Base-by-base conservation (phyloP, 2,888 invertebrate species). In the Quadroppia sp. region DNA sequence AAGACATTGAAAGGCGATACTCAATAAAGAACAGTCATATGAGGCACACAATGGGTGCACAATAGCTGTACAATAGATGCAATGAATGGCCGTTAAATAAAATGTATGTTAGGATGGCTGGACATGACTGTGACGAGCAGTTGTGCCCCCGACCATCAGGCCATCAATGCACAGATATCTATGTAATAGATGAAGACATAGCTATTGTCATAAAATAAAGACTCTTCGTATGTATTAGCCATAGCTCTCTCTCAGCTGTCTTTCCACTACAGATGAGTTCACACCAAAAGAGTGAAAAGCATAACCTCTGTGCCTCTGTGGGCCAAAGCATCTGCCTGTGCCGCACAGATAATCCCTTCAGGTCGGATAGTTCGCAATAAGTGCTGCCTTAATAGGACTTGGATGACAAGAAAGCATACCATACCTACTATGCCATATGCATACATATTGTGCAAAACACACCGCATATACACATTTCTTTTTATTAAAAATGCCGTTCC, bases 251-350 rank as follows among this genome's bases (percentile, higher is more conserved):
- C 32, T 64, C 64, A 64, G 64, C 64, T 64, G 64, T 64, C 64
- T 64, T 64, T 64, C 64, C 40, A 64, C 32, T 64, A 64, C 64
- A 64, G 64, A 64, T 64, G 64, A 64, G 64, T 64, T 64, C 30
- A 64, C 64, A 64, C 64, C 64, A 64, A 64, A 64, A 64, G 64
- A 64, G 64, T 64, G 64, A 64, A 64, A 64, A 64, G 40, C 64
- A 64, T 20, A 36, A 40, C 64, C 64, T 64, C 64, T 64, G 64
- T 59, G 28, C 25, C 25, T 25, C 25, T 59, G 30, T 59, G 28
- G 1, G 59, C 17, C 20, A 64, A 36, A 11, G 64, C 64, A 64
- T 64, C 64, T 64, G 64, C 64, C 64, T 64, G 17, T 45, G 45
- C 45, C 45, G 13, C 20, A 53, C 4, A 7, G 61, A 61, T 64